A percentile compares a stretch with the other conserved stretches of the same genome.
These are phyloP conservation scores for Pollenia griseotomentosa DNA, from an alignment of 2,888 invertebrate genomes.

Conservation along the genomic window DNA sequence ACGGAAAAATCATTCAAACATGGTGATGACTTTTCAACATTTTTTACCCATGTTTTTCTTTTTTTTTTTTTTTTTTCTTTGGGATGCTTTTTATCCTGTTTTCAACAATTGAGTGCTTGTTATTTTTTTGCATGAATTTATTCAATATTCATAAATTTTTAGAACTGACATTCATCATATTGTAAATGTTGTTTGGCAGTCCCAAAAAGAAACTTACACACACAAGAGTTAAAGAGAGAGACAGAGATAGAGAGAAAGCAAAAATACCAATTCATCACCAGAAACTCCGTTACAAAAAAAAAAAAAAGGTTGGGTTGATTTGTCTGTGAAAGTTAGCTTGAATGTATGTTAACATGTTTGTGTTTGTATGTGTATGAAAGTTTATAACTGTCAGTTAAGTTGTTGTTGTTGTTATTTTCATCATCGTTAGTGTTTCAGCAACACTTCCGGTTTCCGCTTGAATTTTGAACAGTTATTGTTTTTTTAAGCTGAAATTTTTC, in stretches of 20 bases:
- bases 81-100: neutral
- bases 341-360: neutral
- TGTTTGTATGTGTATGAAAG: neutral
- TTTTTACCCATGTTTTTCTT: slow-evolving; percentile 25
- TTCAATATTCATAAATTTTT: slow-evolving; percentile 72
- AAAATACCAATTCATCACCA: slow-evolving; percentile 44
- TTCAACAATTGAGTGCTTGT: slow-evolving; percentile 10
- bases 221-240: neutral
- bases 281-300: slow-evolving; percentile 5
- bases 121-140: slow-evolving; percentile 48
- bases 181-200: slow-evolving; percentile 45
- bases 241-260: neutral
- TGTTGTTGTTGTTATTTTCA: slow-evolving; percentile 58
- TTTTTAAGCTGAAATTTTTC: slow-evolving; percentile 32
- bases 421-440: slow-evolving; percentile 76
- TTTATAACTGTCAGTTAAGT: slow-evolving; percentile 70
- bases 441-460: slow-evolving; percentile 78
- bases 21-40: slow-evolving; percentile 31
- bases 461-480: slow-evolving; percentile 68
- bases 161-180: slow-evolving; percentile 70
- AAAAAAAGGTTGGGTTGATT: slow-evolving; percentile 49
- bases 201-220: neutral
- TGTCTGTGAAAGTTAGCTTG: slow-evolving; percentile 32
- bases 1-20: slow-evolving; percentile 35
- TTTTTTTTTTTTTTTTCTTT: neutral